Evolutionary conservation across 2,797 vertebrate species (phyloP), one percentile per base, ranked within the genome.

Genomic region (Gymnocypris eckloni): DNA sequence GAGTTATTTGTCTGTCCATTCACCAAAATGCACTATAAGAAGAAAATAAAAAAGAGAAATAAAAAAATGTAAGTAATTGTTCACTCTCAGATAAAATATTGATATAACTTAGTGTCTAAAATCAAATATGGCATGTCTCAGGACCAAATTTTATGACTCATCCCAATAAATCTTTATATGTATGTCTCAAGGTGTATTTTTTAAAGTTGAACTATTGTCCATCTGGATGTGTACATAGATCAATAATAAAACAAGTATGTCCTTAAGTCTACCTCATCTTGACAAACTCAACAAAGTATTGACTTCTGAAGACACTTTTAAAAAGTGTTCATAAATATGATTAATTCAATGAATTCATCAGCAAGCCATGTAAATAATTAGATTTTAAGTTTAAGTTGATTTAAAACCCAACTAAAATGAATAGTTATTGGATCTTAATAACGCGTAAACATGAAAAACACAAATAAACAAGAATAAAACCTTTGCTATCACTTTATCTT

Each of bases 31-130:
- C 22, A 1, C 52, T 54, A 12, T 7, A 4, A 20, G 25, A 37
- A 76, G 9, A 76, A 28, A 18, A 54, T 76, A 37, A 76, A 76
- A 73, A 76, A 73, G 4, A 48, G n/a, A 48, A 28, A 73, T 48
- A 50, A 9, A 45, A 28, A 72, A 45, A 20, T 39, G 10, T 48
- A 28, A 73, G 43, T 0, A 18, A 75, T 33, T 37, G 16, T 20
- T 75, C 9, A 75, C 48, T 20, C 25, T 37, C 28, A 76, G 5
- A 52, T 73, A 48, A 73, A 73, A 73, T 2, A 61, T 61, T 13
- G 1, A 37, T 69, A 4, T 4, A 39, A 69, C 37, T 69, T 69
- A 69, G 16, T 20, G 9, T 69, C 16, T 16, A 20, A 6, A 69
- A 69, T 69, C 33, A 39, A 39, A 69, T 69, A 69, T 37, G 64